Evolutionary conservation across 2,113 vertebrate species (phyloP).

Genomic region (Archocentrus centrarchus): DNA sequence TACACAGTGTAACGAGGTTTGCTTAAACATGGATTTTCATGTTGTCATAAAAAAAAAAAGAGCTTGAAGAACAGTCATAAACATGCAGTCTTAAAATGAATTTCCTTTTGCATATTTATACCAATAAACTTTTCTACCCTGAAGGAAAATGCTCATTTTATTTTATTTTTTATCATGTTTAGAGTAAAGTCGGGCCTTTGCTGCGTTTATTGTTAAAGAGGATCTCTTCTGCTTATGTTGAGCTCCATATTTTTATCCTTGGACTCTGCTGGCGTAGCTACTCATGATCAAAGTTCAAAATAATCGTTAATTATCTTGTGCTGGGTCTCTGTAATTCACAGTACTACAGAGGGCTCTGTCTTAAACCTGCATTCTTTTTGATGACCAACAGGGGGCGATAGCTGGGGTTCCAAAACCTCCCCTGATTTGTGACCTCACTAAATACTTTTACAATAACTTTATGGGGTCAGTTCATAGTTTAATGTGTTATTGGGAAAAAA

Average conservation of each 20-base stretch:
- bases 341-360: not conserved
- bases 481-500: accelerated
- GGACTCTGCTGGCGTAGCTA: not conserved
- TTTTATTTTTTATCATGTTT: not conserved
- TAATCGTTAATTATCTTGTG: not conserved
- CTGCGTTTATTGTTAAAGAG: too few relatives aligned
- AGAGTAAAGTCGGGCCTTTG: too few relatives aligned
- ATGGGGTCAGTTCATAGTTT: not conserved
- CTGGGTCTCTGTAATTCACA: too few relatives aligned
- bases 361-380: not conserved
- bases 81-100: slow-evolving; percentile 73
- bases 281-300: not conserved
- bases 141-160: not conserved
- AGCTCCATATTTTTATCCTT: not conserved
- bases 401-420: not conserved
- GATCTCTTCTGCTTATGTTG: not conserved
- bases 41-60: slow-evolving; percentile 39
- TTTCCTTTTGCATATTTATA: slow-evolving; percentile 79
- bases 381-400: not conserved
- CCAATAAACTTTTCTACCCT: slow-evolving; percentile 79
- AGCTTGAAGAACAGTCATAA: slow-evolving; percentile 56
- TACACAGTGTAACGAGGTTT: slow-evolving; percentile 65
- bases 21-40: slow-evolving; percentile 64
- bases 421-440: not conserved
- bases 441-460: not conserved